phyloP scores from a whole-genome alignment of 2,888 invertebrate species.

The Emmelina monodactyla region DNA sequence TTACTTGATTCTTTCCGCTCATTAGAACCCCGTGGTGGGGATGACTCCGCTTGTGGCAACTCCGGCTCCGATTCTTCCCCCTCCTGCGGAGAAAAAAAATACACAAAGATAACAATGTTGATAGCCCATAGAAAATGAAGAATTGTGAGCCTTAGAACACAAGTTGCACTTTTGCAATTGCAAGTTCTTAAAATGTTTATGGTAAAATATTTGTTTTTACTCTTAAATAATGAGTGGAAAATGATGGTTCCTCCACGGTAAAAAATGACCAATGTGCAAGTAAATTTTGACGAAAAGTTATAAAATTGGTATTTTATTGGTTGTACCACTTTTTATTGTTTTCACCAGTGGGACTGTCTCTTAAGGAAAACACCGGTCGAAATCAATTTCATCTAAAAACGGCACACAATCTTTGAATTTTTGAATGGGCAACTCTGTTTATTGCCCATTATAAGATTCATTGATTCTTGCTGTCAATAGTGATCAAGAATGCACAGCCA shows the following conservation, averaged over 20 bases:
- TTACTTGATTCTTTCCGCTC: too few species aligned
- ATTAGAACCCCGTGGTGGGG: slow-evolving; percentile 5
- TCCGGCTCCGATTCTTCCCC: slow-evolving; percentile 56
- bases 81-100: slow-evolving; percentile 43
- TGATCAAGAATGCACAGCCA: too few species aligned
- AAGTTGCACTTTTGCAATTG: not conserved
- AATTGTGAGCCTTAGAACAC: not conserved
- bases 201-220: not conserved
- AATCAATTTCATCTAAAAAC: too few species aligned
- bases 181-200: not conserved
- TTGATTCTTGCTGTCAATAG: too few species aligned
- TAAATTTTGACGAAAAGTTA: not conserved
- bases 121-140: not conserved
- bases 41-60: slow-evolving; percentile 48
- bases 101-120: not conserved
- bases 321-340: too few species aligned
- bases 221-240: not conserved
- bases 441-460: too few species aligned
- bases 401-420: too few species aligned
- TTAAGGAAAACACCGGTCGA: too few species aligned
- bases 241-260: not conserved
- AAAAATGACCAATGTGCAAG: not conserved
- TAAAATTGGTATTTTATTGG: too few species aligned
- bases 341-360: too few species aligned
- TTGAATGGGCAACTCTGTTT: too few species aligned